phyloP scores from a whole-genome alignment of 2,888 invertebrate genomes.

The Therioaphis trifolii region DNA sequence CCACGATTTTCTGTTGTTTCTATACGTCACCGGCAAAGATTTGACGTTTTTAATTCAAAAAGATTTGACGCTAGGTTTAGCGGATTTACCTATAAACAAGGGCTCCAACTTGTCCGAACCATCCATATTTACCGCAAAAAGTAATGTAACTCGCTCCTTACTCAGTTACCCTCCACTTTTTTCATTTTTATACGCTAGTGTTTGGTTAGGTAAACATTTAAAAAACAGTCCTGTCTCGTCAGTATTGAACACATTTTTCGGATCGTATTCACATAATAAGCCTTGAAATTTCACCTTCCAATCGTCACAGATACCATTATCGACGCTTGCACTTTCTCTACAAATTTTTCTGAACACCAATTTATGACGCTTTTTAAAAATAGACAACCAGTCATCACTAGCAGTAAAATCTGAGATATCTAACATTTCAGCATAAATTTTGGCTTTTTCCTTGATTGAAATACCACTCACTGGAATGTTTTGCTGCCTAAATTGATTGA shows the following conservation, averaged over 20 bases:
- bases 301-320: slow-evolving; percentile 56
- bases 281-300: slow-evolving; percentile 64
- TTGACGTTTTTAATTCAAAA: too few species aligned
- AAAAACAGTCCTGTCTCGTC: slow-evolving; percentile 67
- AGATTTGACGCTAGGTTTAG: too few species aligned
- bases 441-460: slow-evolving; percentile 63
- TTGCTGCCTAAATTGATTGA: too few species aligned
- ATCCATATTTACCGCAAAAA: too few species aligned
- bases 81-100: slow-evolving; percentile 67
- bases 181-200: too few species aligned
- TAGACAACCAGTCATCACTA: slow-evolving; percentile 65
- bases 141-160: too few species aligned
- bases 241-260: slow-evolving; percentile 67
- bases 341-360: slow-evolving; percentile 66
- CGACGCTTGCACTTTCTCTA: slow-evolving; percentile 64
- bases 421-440: slow-evolving; percentile 63
- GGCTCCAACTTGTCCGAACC: slow-evolving; percentile 67
- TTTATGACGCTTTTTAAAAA: too few species aligned
- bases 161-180: too few species aligned
- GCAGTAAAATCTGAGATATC: slow-evolving; percentile 60
- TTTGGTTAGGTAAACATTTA: too few species aligned
- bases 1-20: neutral
- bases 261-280: too few species aligned
- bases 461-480: too few species aligned
- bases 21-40: neutral